phyloP scores from a whole-genome alignment of 2,888 invertebrate species.

The Acleris literana region DNA sequence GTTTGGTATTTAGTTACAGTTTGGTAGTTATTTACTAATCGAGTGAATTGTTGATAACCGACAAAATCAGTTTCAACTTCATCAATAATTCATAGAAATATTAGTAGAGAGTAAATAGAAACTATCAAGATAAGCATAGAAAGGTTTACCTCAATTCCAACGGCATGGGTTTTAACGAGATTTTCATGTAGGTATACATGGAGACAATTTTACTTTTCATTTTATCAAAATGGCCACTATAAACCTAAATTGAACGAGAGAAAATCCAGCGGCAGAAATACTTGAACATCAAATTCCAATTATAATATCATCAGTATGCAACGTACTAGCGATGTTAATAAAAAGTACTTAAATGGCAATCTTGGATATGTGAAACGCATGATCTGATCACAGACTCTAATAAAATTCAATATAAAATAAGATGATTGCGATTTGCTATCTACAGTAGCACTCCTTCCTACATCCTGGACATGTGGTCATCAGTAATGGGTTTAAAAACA shows the following conservation, averaged over 20 bases:
- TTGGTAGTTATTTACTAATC: too few relatives aligned
- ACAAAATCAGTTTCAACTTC: too few relatives aligned
- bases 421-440: constrained; percentile 43
- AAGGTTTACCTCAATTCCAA: too few relatives aligned
- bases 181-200: background rate
- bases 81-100: too few relatives aligned
- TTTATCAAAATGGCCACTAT: constrained; percentile 3
- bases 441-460: background rate
- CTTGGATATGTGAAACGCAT: constrained; percentile 47
- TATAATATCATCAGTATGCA: constrained; percentile 50
- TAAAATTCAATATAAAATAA: constrained; percentile 40
- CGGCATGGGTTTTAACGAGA: background rate
- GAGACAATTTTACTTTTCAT: constrained; percentile 4
- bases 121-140: too few relatives aligned
- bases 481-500: too few relatives aligned
- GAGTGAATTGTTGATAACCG: too few relatives aligned
- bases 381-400: constrained; percentile 44
- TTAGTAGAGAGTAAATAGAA: too few relatives aligned
- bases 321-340: constrained; percentile 48
- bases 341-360: constrained; percentile 44
- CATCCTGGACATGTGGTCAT: background rate
- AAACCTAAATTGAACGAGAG: constrained; percentile 9
- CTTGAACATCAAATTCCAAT: constrained; percentile 47
- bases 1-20: too few relatives aligned
- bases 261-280: constrained; percentile 13